Percentiles rank a stretch among this genome's conserved stretches.
These are phyloP conservation scores for Carterocephalus palaemon DNA, from an alignment of 2,888 invertebrate species.

Conservation along the genomic window DNA sequence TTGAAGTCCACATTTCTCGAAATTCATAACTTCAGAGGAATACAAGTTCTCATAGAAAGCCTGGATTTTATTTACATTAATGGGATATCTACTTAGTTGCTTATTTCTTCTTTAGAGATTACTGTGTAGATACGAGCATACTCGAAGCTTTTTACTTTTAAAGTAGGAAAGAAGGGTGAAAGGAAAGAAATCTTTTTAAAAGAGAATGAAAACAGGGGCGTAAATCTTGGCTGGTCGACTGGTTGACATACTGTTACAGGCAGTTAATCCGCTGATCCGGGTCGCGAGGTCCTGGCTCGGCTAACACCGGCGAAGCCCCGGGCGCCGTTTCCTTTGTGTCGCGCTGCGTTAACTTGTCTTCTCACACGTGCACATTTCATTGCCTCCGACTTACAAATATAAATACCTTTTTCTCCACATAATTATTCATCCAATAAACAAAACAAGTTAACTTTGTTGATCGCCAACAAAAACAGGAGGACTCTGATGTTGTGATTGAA, in stretches of 20 bases:
- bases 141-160: constrained; percentile 15
- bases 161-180: constrained; percentile 14
- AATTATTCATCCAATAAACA: constrained; percentile 11
- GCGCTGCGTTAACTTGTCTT: constrained; percentile 50
- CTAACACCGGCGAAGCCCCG: constrained; percentile 52
- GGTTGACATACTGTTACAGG: constrained; percentile 69
- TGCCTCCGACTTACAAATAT: background rate
- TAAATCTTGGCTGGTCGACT: constrained; percentile 65
- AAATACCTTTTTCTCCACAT: background rate
- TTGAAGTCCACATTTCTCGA: constrained; percentile 32
- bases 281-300: constrained; percentile 55
- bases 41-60: constrained; percentile 2
- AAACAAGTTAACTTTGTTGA: constrained; percentile 9
- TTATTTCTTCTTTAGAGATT: constrained; percentile 20
- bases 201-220: constrained; percentile 59
- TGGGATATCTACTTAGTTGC: constrained; percentile 8
- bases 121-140: constrained; percentile 18
- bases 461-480: constrained; percentile 8
- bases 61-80: constrained; percentile 13
- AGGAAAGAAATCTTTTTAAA: constrained; percentile 44
- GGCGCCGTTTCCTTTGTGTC: constrained; percentile 50
- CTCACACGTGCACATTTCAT: constrained; percentile 44
- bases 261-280: constrained; percentile 72
- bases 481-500: constrained; percentile 13
- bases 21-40: constrained; percentile 27